Evolutionary conservation across 1,140 invertebrate genomes (phyloP), one percentile per base, ranked within the genome.

Genomic region (Drosophila sucinea): DNA sequence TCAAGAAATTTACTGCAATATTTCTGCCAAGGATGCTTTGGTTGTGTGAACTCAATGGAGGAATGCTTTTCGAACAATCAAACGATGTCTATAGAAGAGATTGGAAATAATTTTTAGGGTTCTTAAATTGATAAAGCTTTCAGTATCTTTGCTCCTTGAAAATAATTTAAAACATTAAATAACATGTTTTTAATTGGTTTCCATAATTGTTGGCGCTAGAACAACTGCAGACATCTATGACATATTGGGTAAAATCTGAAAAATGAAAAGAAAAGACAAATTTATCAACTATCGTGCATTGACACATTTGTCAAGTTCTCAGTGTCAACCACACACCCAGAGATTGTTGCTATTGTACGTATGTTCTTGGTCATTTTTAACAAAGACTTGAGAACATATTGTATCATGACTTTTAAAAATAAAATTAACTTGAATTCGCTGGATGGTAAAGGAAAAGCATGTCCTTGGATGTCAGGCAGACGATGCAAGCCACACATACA

Each of bases 391-490:
- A 5, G 61, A 80, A 72, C 83, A 87, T 83, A 86, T 86, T 86
- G 84, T 74, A 60, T 67, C 55, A 67, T 73, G 73, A 79, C 80
- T 83, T 87, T 74, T 71, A 71, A 89, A 17, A 83, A 83, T 80
- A 89, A 83, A 87, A 83, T 83, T 77, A 79, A 83, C 72, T 87
- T 33, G 79, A 74, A 77, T 77, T 73, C 64, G 58, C 65, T 70
- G 54, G 44, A 29, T 30, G 57, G 32, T 25, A 61, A 27, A 25
- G 25, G 23, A 61, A 61, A 61, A 27, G 38, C 44, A 29, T 67
- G 64, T 83, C 72, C 76, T 79, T 69, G 76, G 40, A 55, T 63
- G 69, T 67, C 62, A 81, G 63, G 56, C 67, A 74, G 47, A 61
- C 44, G 44, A 27, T n/a, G 17, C n/a, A 23, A 25, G 30, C 29